Evolutionary conservation across 37 sponge, comb jelly and placozoan genomes (phyloP).

Genomic region (Cliona cf. orientalis): DNA sequence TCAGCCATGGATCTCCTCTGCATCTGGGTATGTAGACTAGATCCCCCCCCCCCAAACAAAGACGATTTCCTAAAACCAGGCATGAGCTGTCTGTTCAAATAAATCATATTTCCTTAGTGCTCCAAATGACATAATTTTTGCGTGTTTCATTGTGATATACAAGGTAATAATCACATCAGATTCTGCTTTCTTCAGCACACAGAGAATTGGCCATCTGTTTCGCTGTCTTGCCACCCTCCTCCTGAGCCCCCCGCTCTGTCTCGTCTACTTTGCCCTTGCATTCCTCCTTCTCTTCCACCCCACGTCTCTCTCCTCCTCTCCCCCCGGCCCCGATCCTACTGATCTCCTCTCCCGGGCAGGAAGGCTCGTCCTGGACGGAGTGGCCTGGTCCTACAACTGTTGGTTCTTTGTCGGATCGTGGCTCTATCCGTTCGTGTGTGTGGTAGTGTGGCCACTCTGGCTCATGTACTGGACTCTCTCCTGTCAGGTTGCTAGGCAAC

Average conservation of each 20-base stretch:
- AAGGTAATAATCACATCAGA: too few species aligned
- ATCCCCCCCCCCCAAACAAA: too few species aligned
- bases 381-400: slow-evolving; percentile 25
- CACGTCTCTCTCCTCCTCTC: slow-evolving; percentile 3
- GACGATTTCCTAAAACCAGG: too few species aligned
- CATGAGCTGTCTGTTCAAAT: too few species aligned
- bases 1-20: not conserved
- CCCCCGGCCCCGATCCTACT: not conserved
- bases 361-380: not conserved
- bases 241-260: slow-evolving; percentile 10
- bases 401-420: slow-evolving; percentile 45
- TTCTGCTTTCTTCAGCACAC: too few species aligned
- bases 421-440: slow-evolving; percentile 32
- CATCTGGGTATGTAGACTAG: too few species aligned
- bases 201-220: not conserved
- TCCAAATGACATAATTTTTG: too few species aligned
- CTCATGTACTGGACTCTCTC: slow-evolving; percentile 44
- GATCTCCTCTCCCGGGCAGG: not conserved
- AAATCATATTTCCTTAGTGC: too few species aligned
- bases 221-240: slow-evolving; percentile 13
- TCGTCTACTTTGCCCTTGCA: slow-evolving; percentile 13
- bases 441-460: slow-evolving; percentile 76
- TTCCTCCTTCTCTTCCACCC: slow-evolving; percentile 21
- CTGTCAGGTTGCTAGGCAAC: too few species aligned
- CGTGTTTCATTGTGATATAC: too few species aligned